Conservation (phyloP, 2,888 invertebrate species). For the Imbricaverruca yamaguchii region DNA sequence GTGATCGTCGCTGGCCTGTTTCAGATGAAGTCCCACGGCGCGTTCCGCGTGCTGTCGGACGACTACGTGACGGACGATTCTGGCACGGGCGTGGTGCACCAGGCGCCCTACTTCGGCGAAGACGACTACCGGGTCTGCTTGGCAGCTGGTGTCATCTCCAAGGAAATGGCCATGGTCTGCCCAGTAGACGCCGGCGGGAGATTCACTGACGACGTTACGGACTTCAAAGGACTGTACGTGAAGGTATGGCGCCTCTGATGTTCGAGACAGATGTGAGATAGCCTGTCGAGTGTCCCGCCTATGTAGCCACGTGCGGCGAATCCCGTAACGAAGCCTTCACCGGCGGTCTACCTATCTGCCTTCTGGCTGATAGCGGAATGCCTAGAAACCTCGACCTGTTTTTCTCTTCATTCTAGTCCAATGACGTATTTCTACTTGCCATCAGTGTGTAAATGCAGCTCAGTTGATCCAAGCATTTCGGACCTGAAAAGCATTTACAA, state of each 20-base stretch:
- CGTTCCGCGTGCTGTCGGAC: constrained; percentile 77
- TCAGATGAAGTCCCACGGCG: constrained; percentile 49
- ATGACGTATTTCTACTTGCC: too few species aligned
- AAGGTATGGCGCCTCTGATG: constrained; percentile 49
- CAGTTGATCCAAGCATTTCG: too few species aligned
- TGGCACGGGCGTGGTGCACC: constrained; percentile 96
- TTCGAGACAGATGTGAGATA: too few species aligned
- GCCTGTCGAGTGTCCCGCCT: too few species aligned
- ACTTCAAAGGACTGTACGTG: constrained; percentile 84
- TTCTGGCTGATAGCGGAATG: not conserved
- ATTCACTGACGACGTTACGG: constrained; percentile 72
- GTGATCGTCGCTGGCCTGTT: too few species aligned
- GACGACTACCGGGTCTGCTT: constrained; percentile 80
- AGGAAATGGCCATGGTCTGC: constrained; percentile 81
- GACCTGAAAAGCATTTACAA: too few species aligned
- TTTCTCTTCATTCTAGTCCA: too few species aligned
- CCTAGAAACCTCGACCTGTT: too few species aligned
- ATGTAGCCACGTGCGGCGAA: too few species aligned
- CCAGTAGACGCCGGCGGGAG: constrained; percentile 88
- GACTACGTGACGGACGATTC: constrained; percentile 91
- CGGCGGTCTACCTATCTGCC: too few species aligned
- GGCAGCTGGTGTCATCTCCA: constrained; percentile 65
- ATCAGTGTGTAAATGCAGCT: too few species aligned
- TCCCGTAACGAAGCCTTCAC: too few species aligned
- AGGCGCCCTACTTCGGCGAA: constrained; percentile 98